Percentiles rank a stretch among this genome's conserved stretches.
These are phyloP conservation scores for Helleia helle DNA, from an alignment of 2,888 invertebrate genomes.

Conservation along the genomic window DNA sequence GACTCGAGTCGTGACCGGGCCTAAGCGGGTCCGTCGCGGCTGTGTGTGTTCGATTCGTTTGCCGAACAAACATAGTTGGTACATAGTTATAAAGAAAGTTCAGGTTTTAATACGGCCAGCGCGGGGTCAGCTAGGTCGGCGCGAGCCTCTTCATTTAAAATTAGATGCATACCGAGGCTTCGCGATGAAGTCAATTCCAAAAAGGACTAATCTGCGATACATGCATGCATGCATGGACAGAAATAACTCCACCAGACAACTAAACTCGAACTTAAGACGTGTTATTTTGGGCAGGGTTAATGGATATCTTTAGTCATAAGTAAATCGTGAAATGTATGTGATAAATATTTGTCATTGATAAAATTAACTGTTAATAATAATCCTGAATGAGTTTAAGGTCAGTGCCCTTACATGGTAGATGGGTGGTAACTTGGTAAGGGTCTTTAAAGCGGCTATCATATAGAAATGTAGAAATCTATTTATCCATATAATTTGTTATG, in stretches of 20 bases:
- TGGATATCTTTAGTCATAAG: conserved; percentile 29
- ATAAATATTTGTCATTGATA: conserved; percentile 11
- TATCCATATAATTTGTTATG: too few relatives aligned
- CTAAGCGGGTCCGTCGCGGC: conserved; percentile 44
- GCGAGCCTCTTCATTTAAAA: conserved; percentile 70
- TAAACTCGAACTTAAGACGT: conserved; percentile 38
- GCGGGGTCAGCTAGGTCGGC: conserved; percentile 67
- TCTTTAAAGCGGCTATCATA: too few relatives aligned
- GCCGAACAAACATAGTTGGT: conserved; percentile 62
- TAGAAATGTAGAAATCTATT: too few relatives aligned
- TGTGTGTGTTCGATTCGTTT: conserved; percentile 67
- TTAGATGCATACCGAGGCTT: conserved; percentile 72
- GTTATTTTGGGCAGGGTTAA: conserved; percentile 67
- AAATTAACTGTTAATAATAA: conserved; percentile 8
- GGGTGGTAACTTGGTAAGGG: conserved; percentile 32
- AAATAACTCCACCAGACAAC: conserved; percentile 56
- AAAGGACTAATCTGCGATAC: conserved; percentile 47
- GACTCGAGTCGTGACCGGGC: conserved; percentile 62
- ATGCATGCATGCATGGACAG: conserved; percentile 39
- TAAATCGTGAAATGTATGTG: not conserved
- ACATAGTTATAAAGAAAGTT: conserved; percentile 72
- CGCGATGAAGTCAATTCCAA: conserved; percentile 40
- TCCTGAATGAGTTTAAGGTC: conserved; percentile 31
- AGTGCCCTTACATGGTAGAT: conserved; percentile 38
- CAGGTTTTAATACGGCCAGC: conserved; percentile 68